Evolutionary conservation across 2,888 invertebrate genomes (phyloP).

Genomic region (Pammene fasciana): DNA sequence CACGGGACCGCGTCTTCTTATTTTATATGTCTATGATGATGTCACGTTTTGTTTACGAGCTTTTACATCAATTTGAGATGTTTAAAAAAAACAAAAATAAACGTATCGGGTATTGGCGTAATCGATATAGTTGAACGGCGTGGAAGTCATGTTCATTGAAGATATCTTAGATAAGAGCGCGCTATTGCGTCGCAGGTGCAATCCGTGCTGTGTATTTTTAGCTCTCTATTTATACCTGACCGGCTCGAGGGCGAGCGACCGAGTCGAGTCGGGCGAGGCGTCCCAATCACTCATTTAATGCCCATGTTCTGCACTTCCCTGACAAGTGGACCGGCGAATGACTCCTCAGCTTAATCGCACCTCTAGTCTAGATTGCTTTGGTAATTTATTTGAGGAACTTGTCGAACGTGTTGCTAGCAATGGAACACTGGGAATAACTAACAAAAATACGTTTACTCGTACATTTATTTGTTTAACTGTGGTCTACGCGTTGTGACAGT

Average conservation of each 20-base stretch:
- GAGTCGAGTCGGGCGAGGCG: constrained; percentile 58
- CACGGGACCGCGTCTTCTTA: too few species aligned
- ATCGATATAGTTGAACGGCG: constrained; percentile 3
- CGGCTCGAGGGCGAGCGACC: constrained; percentile 63
- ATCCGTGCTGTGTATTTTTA: constrained; percentile 77
- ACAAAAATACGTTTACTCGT: neutral
- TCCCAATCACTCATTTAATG: constrained; percentile 45
- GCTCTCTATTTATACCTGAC: constrained; percentile 77
- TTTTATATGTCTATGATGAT: too few species aligned
- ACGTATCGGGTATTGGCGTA: constrained; percentile 20
- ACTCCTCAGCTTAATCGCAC: constrained; percentile 6
- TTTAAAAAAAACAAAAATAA: constrained; percentile 48
- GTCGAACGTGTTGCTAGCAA: constrained; percentile 17
- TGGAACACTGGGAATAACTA: neutral
- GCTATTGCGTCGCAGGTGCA: constrained; percentile 64
- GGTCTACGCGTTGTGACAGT: neutral
- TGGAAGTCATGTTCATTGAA: constrained; percentile 25
- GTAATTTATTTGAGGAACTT: constrained; percentile 24
- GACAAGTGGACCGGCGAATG: constrained; percentile 29
- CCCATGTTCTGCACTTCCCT: constrained; percentile 39
- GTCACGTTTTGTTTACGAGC: constrained; percentile 40
- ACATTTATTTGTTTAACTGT: neutral
- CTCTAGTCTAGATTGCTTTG: constrained; percentile 6
- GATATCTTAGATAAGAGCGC: constrained; percentile 46
- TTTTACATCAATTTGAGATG: constrained; percentile 47